Evolutionary conservation across 2,113 vertebrate species (phyloP), one percentile per base, ranked within the genome.

Genomic region (Rhinoptilus africanus): DNA sequence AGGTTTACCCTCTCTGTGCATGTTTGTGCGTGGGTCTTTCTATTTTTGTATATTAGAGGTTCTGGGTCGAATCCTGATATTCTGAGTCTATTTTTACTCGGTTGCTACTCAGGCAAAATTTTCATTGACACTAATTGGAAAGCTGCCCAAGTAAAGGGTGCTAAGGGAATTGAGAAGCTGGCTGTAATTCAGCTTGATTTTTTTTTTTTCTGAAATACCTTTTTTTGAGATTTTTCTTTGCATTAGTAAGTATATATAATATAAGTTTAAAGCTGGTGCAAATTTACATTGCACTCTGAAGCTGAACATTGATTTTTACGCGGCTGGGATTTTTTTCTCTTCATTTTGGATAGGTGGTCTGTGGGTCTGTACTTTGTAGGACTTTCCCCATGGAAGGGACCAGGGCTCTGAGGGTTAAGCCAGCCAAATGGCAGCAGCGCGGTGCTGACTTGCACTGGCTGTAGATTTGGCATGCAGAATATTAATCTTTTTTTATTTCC

Each of bases 91-190:
- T 96, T 97, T 97, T 97, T 96, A 74, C 71, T 83, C 22, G 8
- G 50, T 78, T 86, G 64, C 77, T 94, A 85, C 77, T 88, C 77
- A 85, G 87, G 88, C 78, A 81, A 79, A 91, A 85, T 84, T 91
- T 96, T 83, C 91, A 87, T 88, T 94, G 83, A 96, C 85, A 86
- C 78, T 82, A 82, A 88, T 16, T 96, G 95, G 82, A 95, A 91
- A 92, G 71, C 34, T 94, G 81, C 88, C 92, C 47, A 81, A 92
- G 41, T 94, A 89, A 95, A 91, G 79, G 48, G 37, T 27, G 6
- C 72, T 41, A 75, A 63, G 77, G 84, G 76, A 96, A 85, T 75
- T 82, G 59, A 89, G 88, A 76, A 79, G 30, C 48, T 94, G 80
- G 35, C 75, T 84, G 43, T 43, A 91, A 76, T n/a, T 78, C 73